Conservation (phyloP, 2,797 vertebrate genomes). For the Clamator glandarius region DNA sequence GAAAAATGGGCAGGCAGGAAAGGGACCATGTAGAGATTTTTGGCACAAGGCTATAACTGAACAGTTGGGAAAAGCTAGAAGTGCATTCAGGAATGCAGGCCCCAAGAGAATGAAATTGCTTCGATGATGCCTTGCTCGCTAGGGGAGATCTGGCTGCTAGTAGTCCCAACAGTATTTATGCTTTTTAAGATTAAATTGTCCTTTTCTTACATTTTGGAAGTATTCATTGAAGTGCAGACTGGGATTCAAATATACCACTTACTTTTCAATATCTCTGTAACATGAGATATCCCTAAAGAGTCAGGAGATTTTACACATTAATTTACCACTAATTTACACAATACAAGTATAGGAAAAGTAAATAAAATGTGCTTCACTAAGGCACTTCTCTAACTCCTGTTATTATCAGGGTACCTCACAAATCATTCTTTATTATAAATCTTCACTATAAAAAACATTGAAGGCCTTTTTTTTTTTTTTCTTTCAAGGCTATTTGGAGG, state of each 20-base stretch:
- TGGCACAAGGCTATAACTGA: neutral
- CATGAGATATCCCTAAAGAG: neutral
- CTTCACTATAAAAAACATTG: neutral
- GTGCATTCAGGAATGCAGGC: neutral
- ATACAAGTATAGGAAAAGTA: neutral
- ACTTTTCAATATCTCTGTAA: neutral
- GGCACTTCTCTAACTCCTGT: neutral
- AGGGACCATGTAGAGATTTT: neutral
- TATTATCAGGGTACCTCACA: neutral
- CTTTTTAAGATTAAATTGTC: neutral
- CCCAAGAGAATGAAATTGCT: neutral
- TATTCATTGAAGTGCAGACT: neutral
- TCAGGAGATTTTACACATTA: neutral
- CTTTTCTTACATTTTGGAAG: neutral
- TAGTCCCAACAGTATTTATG: accelerated
- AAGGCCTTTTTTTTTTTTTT: neutral
- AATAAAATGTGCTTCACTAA: neutral
- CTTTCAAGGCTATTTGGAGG: neutral
- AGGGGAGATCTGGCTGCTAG: neutral
- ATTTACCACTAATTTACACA: neutral
- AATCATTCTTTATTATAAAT: neutral
- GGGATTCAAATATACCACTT: neutral
- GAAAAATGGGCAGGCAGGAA: neutral
- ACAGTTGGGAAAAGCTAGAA: neutral
- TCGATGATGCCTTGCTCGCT: neutral